A percentile compares a stretch with the other conserved stretches of the same genome.
Conservation (phyloP, 2,888 invertebrate genomes). For the Machimus atricapillus region DNA sequence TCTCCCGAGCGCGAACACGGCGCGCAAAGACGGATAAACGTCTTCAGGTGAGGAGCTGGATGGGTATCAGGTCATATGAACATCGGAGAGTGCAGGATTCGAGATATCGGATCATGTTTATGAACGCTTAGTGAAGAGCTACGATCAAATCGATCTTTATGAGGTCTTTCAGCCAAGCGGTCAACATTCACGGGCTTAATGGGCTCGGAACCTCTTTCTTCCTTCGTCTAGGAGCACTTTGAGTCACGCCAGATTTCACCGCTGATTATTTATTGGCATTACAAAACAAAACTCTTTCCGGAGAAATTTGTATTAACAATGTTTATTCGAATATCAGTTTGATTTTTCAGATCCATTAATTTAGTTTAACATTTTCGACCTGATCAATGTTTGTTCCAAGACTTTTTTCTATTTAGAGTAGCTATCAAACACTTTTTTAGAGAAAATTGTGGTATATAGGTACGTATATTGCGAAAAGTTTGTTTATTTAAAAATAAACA, state of each 20-base stretch:
- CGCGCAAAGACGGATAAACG: background rate
- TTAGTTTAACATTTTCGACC: background rate
- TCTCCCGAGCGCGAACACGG: background rate
- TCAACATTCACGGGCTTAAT: background rate
- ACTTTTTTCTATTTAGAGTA: too few relatives aligned
- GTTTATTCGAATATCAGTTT: background rate
- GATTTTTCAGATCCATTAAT: background rate
- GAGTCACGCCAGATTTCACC: background rate
- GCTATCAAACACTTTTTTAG: too few relatives aligned
- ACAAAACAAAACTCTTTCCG: background rate
- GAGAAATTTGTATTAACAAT: background rate
- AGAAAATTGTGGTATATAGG: too few relatives aligned
- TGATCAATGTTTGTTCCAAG: too few relatives aligned
- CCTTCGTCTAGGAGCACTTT: background rate
- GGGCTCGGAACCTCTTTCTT: background rate
- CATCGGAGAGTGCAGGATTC: background rate
- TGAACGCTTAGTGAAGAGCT: slow-evolving; percentile 27
- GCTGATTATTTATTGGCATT: background rate
- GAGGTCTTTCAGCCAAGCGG: slow-evolving; percentile 24
- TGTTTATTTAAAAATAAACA: too few relatives aligned
- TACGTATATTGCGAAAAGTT: too few relatives aligned
- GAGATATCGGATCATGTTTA: slow-evolving; percentile 36
- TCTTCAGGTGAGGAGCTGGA: slow-evolving; percentile 21
- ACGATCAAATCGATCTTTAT: slow-evolving; percentile 37
- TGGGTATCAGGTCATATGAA: slow-evolving; percentile 26